A percentile compares a stretch with the other conserved stretches of the same genome.
These are phyloP conservation scores for Yponomeuta evonymella DNA, from an alignment of 2,888 invertebrate genomes.

Conservation along the genomic window DNA sequence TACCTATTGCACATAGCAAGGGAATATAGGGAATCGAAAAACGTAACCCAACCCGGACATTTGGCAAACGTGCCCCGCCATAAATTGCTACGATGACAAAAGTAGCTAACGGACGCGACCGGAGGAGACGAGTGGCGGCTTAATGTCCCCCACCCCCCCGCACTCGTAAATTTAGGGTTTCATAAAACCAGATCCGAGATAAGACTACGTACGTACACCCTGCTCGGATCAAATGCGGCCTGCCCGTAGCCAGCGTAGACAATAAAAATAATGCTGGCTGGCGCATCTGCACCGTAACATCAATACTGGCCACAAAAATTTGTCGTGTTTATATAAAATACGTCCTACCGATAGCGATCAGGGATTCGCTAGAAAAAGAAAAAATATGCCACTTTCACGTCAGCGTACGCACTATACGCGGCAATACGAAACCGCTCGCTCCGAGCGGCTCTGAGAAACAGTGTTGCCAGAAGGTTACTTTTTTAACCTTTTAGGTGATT, in stretches of 20 bases:
- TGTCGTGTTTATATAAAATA: slow-evolving; percentile 75
- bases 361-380: slow-evolving; percentile 55
- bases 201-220: slow-evolving; percentile 65
- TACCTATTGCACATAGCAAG: neutral
- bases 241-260: slow-evolving; percentile 52
- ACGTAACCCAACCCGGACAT: slow-evolving; percentile 23
- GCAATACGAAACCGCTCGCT: slow-evolving; percentile 48
- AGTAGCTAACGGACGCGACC: slow-evolving; percentile 71
- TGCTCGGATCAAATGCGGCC: slow-evolving; percentile 72
- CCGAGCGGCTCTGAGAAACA: slow-evolving; percentile 20
- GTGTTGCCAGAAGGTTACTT: too few species aligned
- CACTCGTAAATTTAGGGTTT: slow-evolving; percentile 77
- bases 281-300: slow-evolving; percentile 68
- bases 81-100: slow-evolving; percentile 69
- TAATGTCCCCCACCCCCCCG: slow-evolving; percentile 65
- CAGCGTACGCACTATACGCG: slow-evolving; percentile 37
- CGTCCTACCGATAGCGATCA: slow-evolving; percentile 61
- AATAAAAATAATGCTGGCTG: slow-evolving; percentile 67
- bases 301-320: slow-evolving; percentile 52
- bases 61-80: slow-evolving; percentile 67
- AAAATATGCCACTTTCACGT: slow-evolving; percentile 52
- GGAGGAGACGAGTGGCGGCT: slow-evolving; percentile 61
- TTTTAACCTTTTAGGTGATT: too few species aligned
- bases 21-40: slow-evolving; percentile 5
- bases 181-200: slow-evolving; percentile 76